A percentile compares a stretch with the other conserved stretches of the same genome.
Conservation (phyloP, 2,888 invertebrate species). For the Drosophila dives region DNA sequence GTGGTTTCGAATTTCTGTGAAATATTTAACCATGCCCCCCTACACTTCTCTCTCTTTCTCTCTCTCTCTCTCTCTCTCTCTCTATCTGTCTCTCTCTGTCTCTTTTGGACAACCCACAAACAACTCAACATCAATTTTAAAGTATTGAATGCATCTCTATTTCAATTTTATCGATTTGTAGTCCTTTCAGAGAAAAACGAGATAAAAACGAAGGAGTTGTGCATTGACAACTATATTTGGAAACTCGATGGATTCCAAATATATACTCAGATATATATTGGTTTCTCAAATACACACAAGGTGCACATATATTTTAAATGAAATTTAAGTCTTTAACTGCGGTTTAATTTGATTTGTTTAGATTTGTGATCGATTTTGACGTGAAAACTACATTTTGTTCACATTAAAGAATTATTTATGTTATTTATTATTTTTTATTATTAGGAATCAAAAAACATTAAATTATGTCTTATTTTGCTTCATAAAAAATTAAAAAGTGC, state of each 20-base stretch:
- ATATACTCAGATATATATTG: neutral
- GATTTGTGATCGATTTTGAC: neutral
- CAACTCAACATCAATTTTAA: constrained; percentile 13
- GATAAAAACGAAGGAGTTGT: constrained; percentile 9
- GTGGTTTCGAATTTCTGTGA: constrained; percentile 72
- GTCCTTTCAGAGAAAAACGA: constrained; percentile 10
- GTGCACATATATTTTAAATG: constrained; percentile 1
- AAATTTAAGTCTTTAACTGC: neutral
- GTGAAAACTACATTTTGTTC: neutral
- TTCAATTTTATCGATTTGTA: constrained; percentile 48
- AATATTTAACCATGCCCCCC: constrained; percentile 36
- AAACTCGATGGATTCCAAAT: constrained; percentile 40
- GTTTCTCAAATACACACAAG: neutral
- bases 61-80: neutral
- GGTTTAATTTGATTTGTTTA: constrained; percentile 2
- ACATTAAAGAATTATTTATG: too few species aligned
- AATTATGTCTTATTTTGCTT: neutral
- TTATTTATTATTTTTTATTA: neutral
- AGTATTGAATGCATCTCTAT: constrained; percentile 39
- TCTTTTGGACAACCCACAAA: neutral
- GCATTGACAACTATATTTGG: constrained; percentile 20
- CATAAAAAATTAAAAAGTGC: neutral
- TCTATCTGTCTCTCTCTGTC: neutral
- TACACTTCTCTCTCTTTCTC: neutral
- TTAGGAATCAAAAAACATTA: neutral